Conservation (phyloP, 2,113 vertebrate species). For the Illadopsis cleaveri region DNA sequence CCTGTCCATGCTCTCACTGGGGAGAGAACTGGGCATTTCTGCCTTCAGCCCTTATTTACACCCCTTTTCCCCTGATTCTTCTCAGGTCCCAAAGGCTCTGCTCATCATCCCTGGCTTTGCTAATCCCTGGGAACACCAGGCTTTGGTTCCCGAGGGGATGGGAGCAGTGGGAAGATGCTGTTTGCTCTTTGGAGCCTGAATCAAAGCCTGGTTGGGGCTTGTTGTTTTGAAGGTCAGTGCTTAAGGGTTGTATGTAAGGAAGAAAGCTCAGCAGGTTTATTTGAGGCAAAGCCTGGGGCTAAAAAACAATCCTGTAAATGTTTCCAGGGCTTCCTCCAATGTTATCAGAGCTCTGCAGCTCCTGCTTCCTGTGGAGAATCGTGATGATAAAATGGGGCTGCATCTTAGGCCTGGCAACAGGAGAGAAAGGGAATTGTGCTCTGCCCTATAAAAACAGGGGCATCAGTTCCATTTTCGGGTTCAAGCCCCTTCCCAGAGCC, state of each 20-base stretch:
- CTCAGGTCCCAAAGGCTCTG: not conserved
- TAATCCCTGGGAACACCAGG: not conserved
- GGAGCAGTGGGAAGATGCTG: not conserved
- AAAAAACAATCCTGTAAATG: not conserved
- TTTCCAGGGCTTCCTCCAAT: not conserved
- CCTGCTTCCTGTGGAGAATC: not conserved
- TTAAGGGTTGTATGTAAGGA: not conserved
- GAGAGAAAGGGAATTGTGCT: not conserved
- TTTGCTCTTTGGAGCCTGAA: not conserved
- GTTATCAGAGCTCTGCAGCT: slow-evolving; percentile 41
- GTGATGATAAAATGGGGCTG: not conserved
- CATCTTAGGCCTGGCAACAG: not conserved
- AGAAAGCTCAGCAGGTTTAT: slow-evolving; percentile 45
- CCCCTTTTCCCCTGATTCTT: fast-evolving
- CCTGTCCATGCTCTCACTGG: fast-evolving
- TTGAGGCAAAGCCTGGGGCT: slow-evolving; percentile 5
- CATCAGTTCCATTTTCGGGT: not conserved
- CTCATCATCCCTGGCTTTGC: not conserved
- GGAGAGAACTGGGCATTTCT: not conserved
- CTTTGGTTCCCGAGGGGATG: not conserved
- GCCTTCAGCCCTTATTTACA: not conserved
- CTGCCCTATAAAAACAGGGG: not conserved
- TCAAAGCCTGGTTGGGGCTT: not conserved
- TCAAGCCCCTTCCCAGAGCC: not conserved
- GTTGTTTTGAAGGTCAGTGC: not conserved